phyloP scores from a whole-genome alignment of 1,140 invertebrate genomes.

The Gonioctena quinquepunctata region DNA sequence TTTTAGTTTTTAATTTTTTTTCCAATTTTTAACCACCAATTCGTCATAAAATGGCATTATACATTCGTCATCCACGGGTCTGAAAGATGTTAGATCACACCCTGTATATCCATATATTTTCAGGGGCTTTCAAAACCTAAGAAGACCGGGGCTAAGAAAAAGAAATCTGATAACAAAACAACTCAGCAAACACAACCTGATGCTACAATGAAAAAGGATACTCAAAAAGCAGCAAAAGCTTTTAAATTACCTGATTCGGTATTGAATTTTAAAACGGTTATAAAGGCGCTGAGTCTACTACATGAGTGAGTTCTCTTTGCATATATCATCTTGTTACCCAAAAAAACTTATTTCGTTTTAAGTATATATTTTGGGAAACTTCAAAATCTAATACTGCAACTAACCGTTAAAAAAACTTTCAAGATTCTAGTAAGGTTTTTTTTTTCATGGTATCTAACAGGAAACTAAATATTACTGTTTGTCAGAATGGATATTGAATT shows the following conservation, averaged over 20 bases:
- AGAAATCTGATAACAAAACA: conserved; percentile 50
- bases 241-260: conserved; percentile 56
- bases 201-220: conserved; percentile 34
- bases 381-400: too few species aligned
- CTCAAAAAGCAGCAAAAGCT: conserved; percentile 39
- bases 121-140: conserved; percentile 53
- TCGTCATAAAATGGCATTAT: too few species aligned
- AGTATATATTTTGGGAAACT: too few species aligned
- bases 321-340: too few species aligned
- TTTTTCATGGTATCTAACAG: too few species aligned
- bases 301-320: conserved; percentile 57
- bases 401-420: too few species aligned
- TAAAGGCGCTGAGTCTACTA: conserved; percentile 56
- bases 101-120: too few species aligned
- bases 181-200: conserved; percentile 43
- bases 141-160: conserved; percentile 55
- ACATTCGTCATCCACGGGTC: not conserved
- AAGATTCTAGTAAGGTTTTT: too few species aligned
- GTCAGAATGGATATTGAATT: too few species aligned
- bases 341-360: too few species aligned
- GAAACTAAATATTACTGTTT: too few species aligned
- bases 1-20: conserved; percentile 5
- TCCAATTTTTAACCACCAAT: not conserved
- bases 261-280: conserved; percentile 54
- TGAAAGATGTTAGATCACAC: too few species aligned